A percentile compares a stretch with the other conserved stretches of the same genome.
Conservation (phyloP, 1,140 invertebrate species). For the Sitobion miscanthi region DNA sequence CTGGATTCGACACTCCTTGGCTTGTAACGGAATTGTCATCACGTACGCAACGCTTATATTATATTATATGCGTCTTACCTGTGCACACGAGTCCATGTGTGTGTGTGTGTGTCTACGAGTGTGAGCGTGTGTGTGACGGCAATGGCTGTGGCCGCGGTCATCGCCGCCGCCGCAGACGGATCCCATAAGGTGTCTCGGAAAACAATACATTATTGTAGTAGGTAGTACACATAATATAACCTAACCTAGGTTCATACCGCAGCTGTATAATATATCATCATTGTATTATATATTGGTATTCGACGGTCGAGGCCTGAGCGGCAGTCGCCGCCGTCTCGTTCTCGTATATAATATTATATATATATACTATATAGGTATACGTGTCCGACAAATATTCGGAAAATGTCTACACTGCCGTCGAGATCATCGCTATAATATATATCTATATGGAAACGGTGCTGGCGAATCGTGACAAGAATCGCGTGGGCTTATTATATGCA, state of each 20-base stretch:
- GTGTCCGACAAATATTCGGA: neutral
- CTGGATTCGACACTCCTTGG: constrained; percentile 44
- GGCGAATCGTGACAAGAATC: neutral
- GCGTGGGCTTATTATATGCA: neutral
- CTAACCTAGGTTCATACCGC: neutral
- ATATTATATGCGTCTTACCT: neutral
- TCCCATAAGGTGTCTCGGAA: constrained; percentile 36
- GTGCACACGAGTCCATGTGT: neutral
- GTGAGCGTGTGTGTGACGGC: neutral
- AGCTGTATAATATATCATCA: neutral
- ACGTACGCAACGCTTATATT: constrained; percentile 25
- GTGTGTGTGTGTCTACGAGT: neutral
- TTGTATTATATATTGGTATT: neutral
- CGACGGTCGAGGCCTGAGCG: neutral
- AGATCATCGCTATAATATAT: neutral
- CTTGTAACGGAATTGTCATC: constrained; percentile 55
- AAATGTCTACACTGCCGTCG: neutral
- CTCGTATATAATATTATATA: neutral
- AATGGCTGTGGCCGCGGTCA: constrained; percentile 7
- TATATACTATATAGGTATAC: neutral
- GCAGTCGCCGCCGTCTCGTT: neutral
- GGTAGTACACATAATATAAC: neutral
- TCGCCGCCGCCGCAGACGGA: neutral
- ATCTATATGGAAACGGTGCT: neutral
- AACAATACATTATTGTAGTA: constrained; percentile 5